These are phyloP conservation scores for Gobiocypris rarus DNA, from an alignment of 2,113 vertebrate species.

Conservation along the genomic window DNA sequence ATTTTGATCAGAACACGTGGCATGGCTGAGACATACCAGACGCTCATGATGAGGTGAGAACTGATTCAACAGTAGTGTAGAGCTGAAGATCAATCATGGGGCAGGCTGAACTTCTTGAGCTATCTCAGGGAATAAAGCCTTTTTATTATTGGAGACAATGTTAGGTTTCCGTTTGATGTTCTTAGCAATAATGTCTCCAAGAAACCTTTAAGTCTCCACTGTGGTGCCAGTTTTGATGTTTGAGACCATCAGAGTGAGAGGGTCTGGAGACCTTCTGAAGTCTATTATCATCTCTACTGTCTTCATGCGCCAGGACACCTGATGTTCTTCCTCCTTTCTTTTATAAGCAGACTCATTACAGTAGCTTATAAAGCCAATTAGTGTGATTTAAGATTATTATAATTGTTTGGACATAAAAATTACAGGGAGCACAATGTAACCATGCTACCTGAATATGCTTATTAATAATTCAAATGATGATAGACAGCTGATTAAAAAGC, in stretches of 20 bases:
- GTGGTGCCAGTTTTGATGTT: neutral
- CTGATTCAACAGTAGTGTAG: neutral
- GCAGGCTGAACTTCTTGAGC: neutral
- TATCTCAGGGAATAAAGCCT: neutral
- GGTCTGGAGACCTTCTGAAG: neutral
- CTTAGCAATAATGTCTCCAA: neutral
- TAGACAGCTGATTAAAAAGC: conserved; percentile 53
- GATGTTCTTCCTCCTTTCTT: neutral
- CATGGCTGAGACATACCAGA: neutral
- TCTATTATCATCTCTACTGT: neutral
- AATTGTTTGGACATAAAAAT: neutral
- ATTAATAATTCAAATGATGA: conserved; percentile 62
- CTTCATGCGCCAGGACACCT: neutral
- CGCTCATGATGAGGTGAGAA: neutral
- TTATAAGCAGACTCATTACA: neutral
- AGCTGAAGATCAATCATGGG: neutral
- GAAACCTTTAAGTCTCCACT: neutral
- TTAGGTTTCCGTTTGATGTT: neutral
- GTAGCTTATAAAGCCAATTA: neutral
- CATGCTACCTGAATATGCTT: neutral
- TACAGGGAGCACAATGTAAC: neutral
- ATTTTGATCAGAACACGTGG: neutral
- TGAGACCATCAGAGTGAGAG: neutral
- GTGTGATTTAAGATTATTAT: neutral
- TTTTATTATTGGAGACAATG: neutral